phyloP scores from a whole-genome alignment of 2,113 vertebrate genomes.

The Coregonus clupeaformis region DNA sequence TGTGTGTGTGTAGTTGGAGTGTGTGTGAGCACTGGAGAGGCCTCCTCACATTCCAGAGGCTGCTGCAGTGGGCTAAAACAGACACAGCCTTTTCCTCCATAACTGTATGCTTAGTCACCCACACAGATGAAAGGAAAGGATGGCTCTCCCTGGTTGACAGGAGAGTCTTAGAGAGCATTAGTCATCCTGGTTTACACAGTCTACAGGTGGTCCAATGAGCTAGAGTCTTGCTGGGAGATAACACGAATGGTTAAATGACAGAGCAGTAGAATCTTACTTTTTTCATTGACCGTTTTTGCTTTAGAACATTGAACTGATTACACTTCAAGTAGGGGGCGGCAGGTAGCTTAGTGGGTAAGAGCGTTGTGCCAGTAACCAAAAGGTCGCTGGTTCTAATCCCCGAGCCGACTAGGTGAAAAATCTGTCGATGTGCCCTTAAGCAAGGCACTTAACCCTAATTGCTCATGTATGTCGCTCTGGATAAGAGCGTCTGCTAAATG shows the following conservation, averaged over 20 bases:
- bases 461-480: too few relatives aligned
- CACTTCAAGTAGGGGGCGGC: background rate
- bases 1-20: conserved; percentile 5
- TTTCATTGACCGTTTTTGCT: background rate
- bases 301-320: background rate
- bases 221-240: background rate
- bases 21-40: conserved; percentile 35
- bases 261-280: conserved; percentile 3
- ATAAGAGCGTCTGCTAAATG: too few relatives aligned
- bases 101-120: conserved; percentile 59
- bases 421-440: too few relatives aligned
- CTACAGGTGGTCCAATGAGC: conserved; percentile 6
- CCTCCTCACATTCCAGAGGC: conserved; percentile 56
- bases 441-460: too few relatives aligned
- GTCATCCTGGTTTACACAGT: conserved; percentile 38
- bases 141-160: conserved; percentile 45
- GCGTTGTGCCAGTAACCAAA: too few relatives aligned
- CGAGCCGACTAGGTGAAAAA: too few relatives aligned
- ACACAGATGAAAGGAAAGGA: conserved; percentile 13
- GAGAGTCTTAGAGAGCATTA: conserved; percentile 39
- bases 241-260: conserved; percentile 20
- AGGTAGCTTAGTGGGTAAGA: too few relatives aligned
- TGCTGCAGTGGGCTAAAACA: conserved; percentile 45
- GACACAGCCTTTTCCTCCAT: conserved; percentile 50
- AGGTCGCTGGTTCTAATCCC: too few relatives aligned